A percentile compares a stretch with the other conserved stretches of the same genome.
Evolutionary conservation across 1,140 invertebrate genomes (phyloP).

Genomic region (Philotrypesis tridentata): DNA sequence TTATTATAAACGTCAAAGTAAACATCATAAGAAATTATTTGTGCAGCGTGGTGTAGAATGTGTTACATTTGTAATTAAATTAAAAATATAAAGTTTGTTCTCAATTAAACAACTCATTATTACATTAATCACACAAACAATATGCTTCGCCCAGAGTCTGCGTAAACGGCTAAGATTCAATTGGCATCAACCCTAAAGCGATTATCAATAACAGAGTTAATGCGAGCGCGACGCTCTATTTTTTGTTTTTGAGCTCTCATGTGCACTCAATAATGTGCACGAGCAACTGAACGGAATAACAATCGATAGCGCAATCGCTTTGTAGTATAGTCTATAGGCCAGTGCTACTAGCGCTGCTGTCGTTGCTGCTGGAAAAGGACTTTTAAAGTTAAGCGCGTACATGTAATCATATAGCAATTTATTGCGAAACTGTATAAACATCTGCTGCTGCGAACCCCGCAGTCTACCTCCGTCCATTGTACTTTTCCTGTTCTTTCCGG

Average conservation of each 20-base stretch:
- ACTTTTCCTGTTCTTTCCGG: no score
- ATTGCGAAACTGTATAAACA: not conserved
- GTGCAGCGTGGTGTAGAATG: no score
- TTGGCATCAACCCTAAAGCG: not conserved
- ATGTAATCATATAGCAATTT: not conserved
- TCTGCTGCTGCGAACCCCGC: not conserved
- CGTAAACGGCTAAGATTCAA: not conserved
- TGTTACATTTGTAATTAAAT: no score
- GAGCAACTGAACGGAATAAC: not conserved
- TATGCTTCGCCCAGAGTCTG: not conserved
- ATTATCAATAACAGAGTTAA: constrained; percentile 15
- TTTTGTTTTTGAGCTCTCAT: not conserved
- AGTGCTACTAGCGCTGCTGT: not conserved
- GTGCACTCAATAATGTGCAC: constrained; percentile 8
- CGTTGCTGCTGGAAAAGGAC: not conserved
- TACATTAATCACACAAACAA: not conserved
- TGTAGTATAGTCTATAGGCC: not conserved
- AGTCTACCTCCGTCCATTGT: no score
- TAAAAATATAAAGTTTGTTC: no score
- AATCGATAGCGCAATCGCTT: constrained; percentile 15
- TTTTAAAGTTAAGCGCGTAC: constrained; percentile 5
- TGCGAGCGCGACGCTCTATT: not conserved
- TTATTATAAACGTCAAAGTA: no score
- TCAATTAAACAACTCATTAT: no score
- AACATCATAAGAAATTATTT: no score